phyloP scores from a whole-genome alignment of 2,797 vertebrate species.

The Danio kyathit region DNA sequence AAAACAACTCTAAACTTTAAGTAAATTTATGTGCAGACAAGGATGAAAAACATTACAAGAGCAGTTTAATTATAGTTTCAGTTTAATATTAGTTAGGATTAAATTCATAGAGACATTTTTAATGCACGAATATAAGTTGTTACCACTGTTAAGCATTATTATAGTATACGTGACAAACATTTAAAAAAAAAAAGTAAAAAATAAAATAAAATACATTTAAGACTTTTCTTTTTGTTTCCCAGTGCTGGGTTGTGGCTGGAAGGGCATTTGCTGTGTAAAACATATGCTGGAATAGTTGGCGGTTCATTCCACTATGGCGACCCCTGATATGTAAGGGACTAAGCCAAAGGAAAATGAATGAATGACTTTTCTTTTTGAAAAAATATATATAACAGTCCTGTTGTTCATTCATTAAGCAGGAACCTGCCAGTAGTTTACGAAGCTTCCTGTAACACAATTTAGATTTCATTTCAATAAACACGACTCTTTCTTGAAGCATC shows the following conservation, averaged over 20 bases:
- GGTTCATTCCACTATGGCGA: too few species aligned
- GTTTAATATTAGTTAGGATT: neutral
- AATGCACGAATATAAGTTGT: neutral
- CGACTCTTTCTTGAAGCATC: neutral
- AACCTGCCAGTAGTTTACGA: neutral
- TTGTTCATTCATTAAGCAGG: neutral
- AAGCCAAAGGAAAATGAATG: too few species aligned
- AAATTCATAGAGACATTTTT: neutral
- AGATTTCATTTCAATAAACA: neutral
- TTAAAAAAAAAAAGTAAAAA: neutral
- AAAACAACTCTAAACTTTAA: neutral
- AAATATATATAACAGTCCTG: neutral
- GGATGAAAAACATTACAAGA: neutral
- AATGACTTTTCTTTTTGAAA: too few species aligned
- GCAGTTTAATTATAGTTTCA: neutral
- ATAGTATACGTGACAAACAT: neutral
- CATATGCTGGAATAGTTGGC: too few species aligned
- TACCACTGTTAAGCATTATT: neutral
- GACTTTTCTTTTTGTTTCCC: too few species aligned
- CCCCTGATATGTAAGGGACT: too few species aligned
- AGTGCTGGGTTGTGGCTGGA: too few species aligned
- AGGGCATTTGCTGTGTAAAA: too few species aligned
- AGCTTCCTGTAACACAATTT: constrained; percentile 24
- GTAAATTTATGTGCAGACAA: neutral
- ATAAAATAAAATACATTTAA: neutral